These are phyloP conservation scores for Catostylus mosaicus DNA, from an alignment of 30 jellyfish, hydroid and myxozoan genomes.

Conservation along the genomic window DNA sequence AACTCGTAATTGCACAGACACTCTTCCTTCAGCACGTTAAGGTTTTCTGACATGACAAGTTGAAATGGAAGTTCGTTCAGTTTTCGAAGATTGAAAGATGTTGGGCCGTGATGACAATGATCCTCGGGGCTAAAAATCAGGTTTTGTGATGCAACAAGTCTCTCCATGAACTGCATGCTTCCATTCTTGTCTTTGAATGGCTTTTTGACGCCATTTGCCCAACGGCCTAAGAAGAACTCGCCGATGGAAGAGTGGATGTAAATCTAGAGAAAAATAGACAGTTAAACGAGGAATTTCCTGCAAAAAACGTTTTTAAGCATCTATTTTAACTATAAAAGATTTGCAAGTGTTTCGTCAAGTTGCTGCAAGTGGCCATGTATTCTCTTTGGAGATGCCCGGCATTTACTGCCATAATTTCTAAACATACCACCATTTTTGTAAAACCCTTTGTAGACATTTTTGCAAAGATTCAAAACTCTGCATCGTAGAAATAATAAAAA, in stretches of 20 bases:
- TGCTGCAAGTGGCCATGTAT: too few relatives aligned
- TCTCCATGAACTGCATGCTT: constrained; percentile 16
- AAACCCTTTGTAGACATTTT: too few relatives aligned
- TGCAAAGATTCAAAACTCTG: too few relatives aligned
- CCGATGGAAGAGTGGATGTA: constrained; percentile 34
- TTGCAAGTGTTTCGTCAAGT: too few relatives aligned
- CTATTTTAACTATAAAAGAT: too few relatives aligned
- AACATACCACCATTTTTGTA: too few relatives aligned
- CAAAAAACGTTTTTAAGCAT: too few relatives aligned
- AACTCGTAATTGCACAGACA: constrained; percentile 75
- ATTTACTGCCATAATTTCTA: too few relatives aligned
- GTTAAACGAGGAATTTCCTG: too few relatives aligned
- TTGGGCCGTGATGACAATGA: constrained; percentile 53
- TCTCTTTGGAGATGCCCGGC: too few relatives aligned
- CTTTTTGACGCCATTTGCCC: constrained; percentile 72
- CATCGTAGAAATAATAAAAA: too few relatives aligned
- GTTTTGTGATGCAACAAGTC: constrained; percentile 76
- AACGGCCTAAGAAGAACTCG: constrained; percentile 79
- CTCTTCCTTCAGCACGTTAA: constrained; percentile 53
- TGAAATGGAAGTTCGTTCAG: constrained; percentile 81
- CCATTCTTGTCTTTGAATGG: constrained; percentile 61
- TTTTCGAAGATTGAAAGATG: constrained; percentile 65
- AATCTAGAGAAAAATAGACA: constrained; percentile 18
- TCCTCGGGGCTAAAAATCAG: constrained; percentile 39
- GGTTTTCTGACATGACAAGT: constrained; percentile 48